Conservation (phyloP, 2,797 vertebrate species). For the Odontamblyopus lacepedii region DNA sequence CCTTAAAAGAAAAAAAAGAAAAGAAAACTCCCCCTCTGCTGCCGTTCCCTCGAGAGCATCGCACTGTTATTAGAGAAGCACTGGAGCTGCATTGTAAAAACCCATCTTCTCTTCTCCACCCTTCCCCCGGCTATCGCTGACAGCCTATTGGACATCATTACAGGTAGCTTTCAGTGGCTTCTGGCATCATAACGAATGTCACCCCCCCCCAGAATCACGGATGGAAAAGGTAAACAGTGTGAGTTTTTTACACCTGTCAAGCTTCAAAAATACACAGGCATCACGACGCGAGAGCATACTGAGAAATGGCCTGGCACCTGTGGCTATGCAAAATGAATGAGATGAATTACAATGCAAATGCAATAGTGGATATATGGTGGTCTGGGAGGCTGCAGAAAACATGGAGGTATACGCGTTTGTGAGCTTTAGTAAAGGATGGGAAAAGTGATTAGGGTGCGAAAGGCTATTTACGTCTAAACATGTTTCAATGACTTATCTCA, state of each 20-base stretch:
- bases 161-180: slow-evolving; percentile 45
- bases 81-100: slow-evolving; percentile 35
- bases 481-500: no score
- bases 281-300: slow-evolving; percentile 10
- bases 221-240: slow-evolving; percentile 51
- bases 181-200: slow-evolving; percentile 50
- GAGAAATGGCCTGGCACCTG: slow-evolving; percentile 42
- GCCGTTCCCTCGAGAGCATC: slow-evolving; percentile 20
- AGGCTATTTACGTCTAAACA: no score
- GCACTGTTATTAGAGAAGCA: slow-evolving; percentile 39
- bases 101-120: slow-evolving; percentile 45
- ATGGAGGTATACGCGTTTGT: slow-evolving; percentile 32
- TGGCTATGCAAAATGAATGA: slow-evolving; percentile 28
- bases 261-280: slow-evolving; percentile 24
- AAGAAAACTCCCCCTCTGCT: not conserved
- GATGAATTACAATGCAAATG: slow-evolving; percentile 42
- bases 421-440: slow-evolving; percentile 57
- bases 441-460: not conserved
- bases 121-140: slow-evolving; percentile 59
- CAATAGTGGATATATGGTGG: slow-evolving; percentile 2
- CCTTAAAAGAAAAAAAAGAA: not conserved
- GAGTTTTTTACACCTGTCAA: slow-evolving; percentile 44
- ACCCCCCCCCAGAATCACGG: slow-evolving; percentile 16
- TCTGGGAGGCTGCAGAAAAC: not conserved
- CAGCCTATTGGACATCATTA: slow-evolving; percentile 58